These are phyloP conservation scores for Calosoma granatense DNA, from an alignment of 1,140 invertebrate species.

Conservation along the genomic window DNA sequence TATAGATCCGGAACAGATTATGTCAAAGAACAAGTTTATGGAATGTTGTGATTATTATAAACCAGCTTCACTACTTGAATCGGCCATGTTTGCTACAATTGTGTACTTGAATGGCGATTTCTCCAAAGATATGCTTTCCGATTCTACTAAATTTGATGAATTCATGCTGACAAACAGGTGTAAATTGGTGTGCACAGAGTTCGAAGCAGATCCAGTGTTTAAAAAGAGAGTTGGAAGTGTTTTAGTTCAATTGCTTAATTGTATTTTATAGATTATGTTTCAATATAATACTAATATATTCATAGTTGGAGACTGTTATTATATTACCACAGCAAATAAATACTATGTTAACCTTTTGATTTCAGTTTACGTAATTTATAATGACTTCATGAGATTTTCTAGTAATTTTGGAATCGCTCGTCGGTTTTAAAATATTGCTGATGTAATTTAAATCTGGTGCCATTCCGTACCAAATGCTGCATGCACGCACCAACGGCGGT, in stretches of 20 bases:
- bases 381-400: no score
- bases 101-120: neutral
- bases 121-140: neutral
- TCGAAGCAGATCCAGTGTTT: neutral
- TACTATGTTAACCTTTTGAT: no score
- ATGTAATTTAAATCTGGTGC: no score
- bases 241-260: neutral
- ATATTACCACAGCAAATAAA: no score
- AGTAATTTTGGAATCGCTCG: no score
- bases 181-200: neutral
- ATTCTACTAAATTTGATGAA: neutral
- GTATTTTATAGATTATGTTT: constrained; percentile 5
- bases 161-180: neutral
- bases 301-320: no score
- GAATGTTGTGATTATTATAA: constrained; percentile 2
- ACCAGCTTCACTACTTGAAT: neutral
- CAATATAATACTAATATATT: no score
- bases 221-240: neutral
- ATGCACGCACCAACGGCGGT: no score
- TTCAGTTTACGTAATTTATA: no score
- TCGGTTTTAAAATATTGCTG: no score
- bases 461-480: no score
- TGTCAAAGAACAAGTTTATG: neutral
- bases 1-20: neutral
- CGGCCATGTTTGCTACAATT: neutral